Evolutionary conservation across 1,140 invertebrate genomes (phyloP), one percentile per base, ranked within the genome.

Genomic region (Calycopis cecrops): DNA sequence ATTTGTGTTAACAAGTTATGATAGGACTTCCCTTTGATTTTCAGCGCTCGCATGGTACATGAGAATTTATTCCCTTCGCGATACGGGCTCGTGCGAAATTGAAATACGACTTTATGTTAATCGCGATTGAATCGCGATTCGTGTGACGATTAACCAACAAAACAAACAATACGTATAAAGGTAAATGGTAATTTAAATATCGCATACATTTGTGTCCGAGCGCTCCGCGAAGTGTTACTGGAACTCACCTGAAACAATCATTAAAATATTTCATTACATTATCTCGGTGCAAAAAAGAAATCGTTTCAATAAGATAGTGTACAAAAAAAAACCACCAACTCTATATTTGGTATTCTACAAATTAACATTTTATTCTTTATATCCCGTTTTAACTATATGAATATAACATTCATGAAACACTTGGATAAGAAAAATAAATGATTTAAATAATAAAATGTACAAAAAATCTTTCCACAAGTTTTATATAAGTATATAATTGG

Each of bases 21-120:
- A 57, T 56, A 62, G 62, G 53, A 57, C 51, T 59, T 53, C 49
- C 54, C 52, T 62, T 64, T 68, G 70, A 78, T 77, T 80, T 76
- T 83, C 77, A 80, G 71, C 66, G 76, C 72, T 74, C 71, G 67
- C 58, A 44, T 69, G 69, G 73, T 60, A 68, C 57, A 67, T 66
- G 67, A 66, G 66, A 59, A 70, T 70, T 55, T 66, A 59, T 55
- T 60, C 54, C 42, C 58, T 55, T 58, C 57, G 35, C 58, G 53
- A 57, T 62, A 60, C 49, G 52, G 61, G 62, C 52, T 65, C 63
- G 71, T 49, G 71, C 63, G 57, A 78, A 76, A 62, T 74, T 78
- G 71, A 79, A 81, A 71, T 76, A 74, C 70, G 71, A 79, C 76
- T 78, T 74, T 79, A 81, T 76, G 67, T 66, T 61, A 71, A 84